A percentile compares a stretch with the other conserved stretches of the same genome.
phyloP scores from a whole-genome alignment of 2,797 vertebrate genomes.

The Protonibea diacanthus region DNA sequence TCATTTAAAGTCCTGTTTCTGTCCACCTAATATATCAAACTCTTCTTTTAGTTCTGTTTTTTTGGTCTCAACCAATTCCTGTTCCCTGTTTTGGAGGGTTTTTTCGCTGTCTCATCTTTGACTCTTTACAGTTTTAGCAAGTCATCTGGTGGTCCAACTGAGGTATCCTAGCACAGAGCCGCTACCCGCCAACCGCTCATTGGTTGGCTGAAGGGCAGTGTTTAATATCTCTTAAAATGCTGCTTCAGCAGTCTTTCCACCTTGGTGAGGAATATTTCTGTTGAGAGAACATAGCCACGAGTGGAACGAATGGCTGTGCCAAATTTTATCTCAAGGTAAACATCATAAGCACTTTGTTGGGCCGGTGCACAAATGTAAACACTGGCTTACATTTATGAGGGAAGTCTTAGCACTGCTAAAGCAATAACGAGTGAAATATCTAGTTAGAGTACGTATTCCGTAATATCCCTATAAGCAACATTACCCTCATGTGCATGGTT shows the following conservation, averaged over 20 bases:
- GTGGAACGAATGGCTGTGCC: not conserved
- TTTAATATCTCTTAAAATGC: not conserved
- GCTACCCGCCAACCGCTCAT: not conserved
- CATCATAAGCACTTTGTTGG: slow-evolving; percentile 13
- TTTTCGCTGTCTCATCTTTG: too few relatives aligned
- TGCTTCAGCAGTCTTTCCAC: not conserved
- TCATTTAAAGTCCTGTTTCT: not conserved
- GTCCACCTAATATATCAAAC: not conserved
- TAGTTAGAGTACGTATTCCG: slow-evolving; percentile 37
- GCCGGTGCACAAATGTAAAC: slow-evolving; percentile 21
- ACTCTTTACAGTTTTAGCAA: not conserved
- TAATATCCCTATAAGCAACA: slow-evolving; percentile 53
- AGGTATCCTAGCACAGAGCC: not conserved
- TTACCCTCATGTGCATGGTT: slow-evolving; percentile 51
- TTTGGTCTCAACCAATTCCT: not conserved
- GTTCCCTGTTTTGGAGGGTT: too few relatives aligned
- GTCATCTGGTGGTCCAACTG: not conserved
- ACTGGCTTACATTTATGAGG: not conserved
- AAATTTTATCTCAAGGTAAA: slow-evolving; percentile 45
- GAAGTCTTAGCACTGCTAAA: slow-evolving; percentile 14
- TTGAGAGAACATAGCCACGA: not conserved
- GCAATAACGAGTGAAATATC: slow-evolving; percentile 29
- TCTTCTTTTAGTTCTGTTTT: not conserved
- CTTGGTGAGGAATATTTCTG: slow-evolving; percentile 10
- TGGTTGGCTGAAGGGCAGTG: not conserved